Conservation (phyloP, 2,113 vertebrate species). For the Larimichthys polyactis region DNA sequence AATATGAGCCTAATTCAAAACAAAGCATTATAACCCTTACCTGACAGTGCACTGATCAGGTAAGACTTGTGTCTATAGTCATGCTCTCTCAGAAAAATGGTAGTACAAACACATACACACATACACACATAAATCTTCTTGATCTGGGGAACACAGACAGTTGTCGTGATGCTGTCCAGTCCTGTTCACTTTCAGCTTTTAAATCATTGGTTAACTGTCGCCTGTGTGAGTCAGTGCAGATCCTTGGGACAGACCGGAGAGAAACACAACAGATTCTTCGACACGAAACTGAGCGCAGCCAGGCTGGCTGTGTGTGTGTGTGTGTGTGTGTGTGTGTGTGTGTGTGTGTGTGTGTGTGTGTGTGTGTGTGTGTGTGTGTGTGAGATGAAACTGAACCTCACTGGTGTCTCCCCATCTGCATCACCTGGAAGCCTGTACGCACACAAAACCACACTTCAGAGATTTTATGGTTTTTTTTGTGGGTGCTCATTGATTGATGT, state of each 20-base stretch:
- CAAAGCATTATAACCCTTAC: not conserved
- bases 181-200: slow-evolving; percentile 31
- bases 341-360: too few relatives aligned
- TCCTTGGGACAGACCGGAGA: slow-evolving; percentile 6
- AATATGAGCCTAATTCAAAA: not conserved
- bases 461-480: too few relatives aligned
- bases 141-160: slow-evolving; percentile 35
- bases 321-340: not conserved
- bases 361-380: too few relatives aligned
- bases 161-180: not conserved
- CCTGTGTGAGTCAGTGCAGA: not conserved
- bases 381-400: not conserved
- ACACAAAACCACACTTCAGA: not conserved
- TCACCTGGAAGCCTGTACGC: not conserved
- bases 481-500: not conserved
- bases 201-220: slow-evolving; percentile 26
- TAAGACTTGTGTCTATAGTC: not conserved
- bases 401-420: not conserved
- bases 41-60: not conserved
- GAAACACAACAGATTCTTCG: not conserved
- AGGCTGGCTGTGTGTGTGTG: not conserved
- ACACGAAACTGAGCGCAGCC: slow-evolving; percentile 8
- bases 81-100: too few relatives aligned
- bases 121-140: slow-evolving; percentile 2
- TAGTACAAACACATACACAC: not conserved